phyloP scores from a whole-genome alignment of 1,140 invertebrate species.

The Dysdera silvatica region DNA sequence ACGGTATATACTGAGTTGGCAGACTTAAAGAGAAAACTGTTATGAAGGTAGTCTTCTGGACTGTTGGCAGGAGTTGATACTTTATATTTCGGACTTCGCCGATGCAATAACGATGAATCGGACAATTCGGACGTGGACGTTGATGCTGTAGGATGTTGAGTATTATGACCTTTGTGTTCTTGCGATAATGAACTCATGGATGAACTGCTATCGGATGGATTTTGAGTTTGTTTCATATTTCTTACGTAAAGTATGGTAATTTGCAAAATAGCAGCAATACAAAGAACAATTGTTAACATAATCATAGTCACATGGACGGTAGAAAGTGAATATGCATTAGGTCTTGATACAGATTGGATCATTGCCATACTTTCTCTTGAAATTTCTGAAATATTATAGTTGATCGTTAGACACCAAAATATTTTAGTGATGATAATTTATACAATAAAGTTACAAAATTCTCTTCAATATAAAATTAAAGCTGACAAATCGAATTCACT shows the following conservation, averaged over 20 bases:
- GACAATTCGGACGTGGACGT: slow-evolving; percentile 29
- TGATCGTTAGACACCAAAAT: too few relatives aligned
- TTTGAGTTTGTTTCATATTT: too few relatives aligned
- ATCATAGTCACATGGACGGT: slow-evolving; percentile 25
- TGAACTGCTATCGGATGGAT: too few relatives aligned
- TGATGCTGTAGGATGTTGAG: background rate
- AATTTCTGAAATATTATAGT: slow-evolving; percentile 9
- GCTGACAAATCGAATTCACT: too few relatives aligned
- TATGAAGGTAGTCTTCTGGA: slow-evolving; percentile 29
- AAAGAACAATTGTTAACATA: slow-evolving; percentile 14
- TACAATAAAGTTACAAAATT: too few relatives aligned
- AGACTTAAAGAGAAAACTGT: slow-evolving; percentile 26
- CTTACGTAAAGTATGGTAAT: too few relatives aligned
- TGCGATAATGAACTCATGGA: too few relatives aligned
- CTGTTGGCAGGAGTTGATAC: slow-evolving; percentile 9
- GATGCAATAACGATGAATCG: background rate
- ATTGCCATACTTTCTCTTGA: slow-evolving; percentile 23
- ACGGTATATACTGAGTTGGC: too few relatives aligned
- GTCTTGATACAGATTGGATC: too few relatives aligned
- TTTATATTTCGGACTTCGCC: background rate
- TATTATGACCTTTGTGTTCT: background rate
- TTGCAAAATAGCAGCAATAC: slow-evolving; percentile 11
- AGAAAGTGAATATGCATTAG: too few relatives aligned
- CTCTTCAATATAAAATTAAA: too few relatives aligned
- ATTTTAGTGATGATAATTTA: too few relatives aligned